phyloP scores from a whole-genome alignment of 2,888 invertebrate genomes.

The Hartigia nigra region DNA sequence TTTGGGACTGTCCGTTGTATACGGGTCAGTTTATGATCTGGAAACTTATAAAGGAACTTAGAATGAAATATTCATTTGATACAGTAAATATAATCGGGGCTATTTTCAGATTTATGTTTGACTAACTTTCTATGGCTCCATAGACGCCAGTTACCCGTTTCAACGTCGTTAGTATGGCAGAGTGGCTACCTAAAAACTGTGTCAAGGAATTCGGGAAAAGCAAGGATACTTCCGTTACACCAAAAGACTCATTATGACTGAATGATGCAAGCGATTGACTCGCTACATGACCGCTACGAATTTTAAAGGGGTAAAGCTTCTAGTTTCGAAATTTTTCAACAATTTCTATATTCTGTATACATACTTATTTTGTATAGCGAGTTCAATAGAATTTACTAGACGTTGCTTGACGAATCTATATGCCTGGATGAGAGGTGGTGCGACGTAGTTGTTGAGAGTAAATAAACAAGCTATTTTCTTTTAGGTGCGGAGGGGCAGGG shows the following conservation, averaged over 20 bases:
- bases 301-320: not conserved
- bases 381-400: not conserved
- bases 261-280: not conserved
- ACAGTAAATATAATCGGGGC: not conserved
- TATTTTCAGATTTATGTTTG: not conserved
- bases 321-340: not conserved
- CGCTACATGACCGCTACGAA: not conserved
- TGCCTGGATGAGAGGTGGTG: not conserved
- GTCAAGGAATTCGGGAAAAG: constrained; percentile 29
- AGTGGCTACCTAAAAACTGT: constrained; percentile 18
- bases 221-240: not conserved
- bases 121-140: not conserved
- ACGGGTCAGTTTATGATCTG: not conserved
- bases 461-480: not conserved
- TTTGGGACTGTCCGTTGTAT: not conserved
- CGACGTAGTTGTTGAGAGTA: not conserved
- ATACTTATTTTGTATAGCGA: not conserved
- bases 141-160: not conserved
- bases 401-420: not conserved
- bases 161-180: not conserved
- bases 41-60: not conserved
- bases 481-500: not conserved
- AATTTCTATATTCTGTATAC: not conserved
- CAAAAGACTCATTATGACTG: not conserved
- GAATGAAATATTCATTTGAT: not conserved